phyloP scores from a whole-genome alignment of 2,797 vertebrate species.

The Psittacula derbiana region DNA sequence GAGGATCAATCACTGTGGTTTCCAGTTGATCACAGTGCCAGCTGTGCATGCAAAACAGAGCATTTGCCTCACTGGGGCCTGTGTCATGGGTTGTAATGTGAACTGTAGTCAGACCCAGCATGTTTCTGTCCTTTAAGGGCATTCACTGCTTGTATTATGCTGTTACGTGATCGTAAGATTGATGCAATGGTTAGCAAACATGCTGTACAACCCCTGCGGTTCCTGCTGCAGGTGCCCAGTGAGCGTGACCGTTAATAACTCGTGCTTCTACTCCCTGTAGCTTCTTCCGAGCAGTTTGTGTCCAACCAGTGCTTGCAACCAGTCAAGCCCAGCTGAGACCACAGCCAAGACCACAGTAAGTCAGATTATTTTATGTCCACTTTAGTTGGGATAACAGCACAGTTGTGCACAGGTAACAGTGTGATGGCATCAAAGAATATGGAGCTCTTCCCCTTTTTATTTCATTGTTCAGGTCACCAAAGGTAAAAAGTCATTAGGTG shows the following conservation, averaged over 20 bases:
- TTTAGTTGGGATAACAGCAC: fast-evolving
- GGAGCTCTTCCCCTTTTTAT: neutral
- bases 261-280: neutral
- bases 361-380: too few relatives aligned
- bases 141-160: fast-evolving
- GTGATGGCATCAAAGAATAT: fast-evolving
- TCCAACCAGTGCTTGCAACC: fast-evolving
- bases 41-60: neutral
- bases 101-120: neutral
- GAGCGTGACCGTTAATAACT: fast-evolving
- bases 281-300: fast-evolving
- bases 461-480: neutral
- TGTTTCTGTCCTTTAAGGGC: neutral
- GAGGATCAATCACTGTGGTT: neutral
- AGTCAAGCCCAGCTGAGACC: neutral
- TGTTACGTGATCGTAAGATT: fast-evolving
- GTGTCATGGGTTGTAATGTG: neutral
- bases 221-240: fast-evolving
- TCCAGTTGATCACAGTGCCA: too few relatives aligned
- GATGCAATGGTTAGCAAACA: neutral
- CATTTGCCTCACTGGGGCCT: neutral
- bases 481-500: too few relatives aligned
- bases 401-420: neutral
- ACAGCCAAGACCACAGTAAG: neutral
- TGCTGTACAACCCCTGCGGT: fast-evolving